These are phyloP conservation scores for Vanacampus margaritifer DNA, from an alignment of 2,113 vertebrate genomes.

Conservation along the genomic window DNA sequence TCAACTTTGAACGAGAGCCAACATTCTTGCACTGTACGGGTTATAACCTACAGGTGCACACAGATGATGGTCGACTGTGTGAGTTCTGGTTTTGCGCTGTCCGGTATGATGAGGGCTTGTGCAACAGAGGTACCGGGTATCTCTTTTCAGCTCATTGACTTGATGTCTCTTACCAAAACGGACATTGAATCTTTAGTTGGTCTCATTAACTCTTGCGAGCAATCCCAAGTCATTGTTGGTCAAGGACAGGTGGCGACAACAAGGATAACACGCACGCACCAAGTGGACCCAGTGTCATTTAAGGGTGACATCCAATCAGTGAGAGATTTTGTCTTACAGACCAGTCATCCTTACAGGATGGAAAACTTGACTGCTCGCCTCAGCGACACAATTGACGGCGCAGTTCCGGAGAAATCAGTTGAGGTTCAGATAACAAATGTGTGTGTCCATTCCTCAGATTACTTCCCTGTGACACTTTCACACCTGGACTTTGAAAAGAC, in stretches of 20 bases:
- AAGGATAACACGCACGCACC: slow-evolving; percentile 63
- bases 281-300: slow-evolving; percentile 24
- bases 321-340: slow-evolving; percentile 70
- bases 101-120: slow-evolving; percentile 81
- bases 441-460: slow-evolving; percentile 82
- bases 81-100: slow-evolving; percentile 77
- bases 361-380: slow-evolving; percentile 64
- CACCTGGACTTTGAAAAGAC: slow-evolving; percentile 72
- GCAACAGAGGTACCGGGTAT: slow-evolving; percentile 71
- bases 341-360: slow-evolving; percentile 67
- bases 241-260: slow-evolving; percentile 67
- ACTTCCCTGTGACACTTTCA: slow-evolving; percentile 78
- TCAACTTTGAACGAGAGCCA: slow-evolving; percentile 66
- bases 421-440: slow-evolving; percentile 74
- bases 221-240: slow-evolving; percentile 78
- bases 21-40: slow-evolving; percentile 47
- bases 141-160: slow-evolving; percentile 81
- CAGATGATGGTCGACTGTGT: slow-evolving; percentile 73
- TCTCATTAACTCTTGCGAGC: slow-evolving; percentile 62
- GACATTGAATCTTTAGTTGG: slow-evolving; percentile 73
- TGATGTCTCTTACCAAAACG: slow-evolving; percentile 71
- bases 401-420: slow-evolving; percentile 53
- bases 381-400: background rate
- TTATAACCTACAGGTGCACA: slow-evolving; percentile 79
- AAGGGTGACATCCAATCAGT: slow-evolving; percentile 14